phyloP scores from a whole-genome alignment of 2,797 vertebrate species.

The Coluber constrictor region DNA sequence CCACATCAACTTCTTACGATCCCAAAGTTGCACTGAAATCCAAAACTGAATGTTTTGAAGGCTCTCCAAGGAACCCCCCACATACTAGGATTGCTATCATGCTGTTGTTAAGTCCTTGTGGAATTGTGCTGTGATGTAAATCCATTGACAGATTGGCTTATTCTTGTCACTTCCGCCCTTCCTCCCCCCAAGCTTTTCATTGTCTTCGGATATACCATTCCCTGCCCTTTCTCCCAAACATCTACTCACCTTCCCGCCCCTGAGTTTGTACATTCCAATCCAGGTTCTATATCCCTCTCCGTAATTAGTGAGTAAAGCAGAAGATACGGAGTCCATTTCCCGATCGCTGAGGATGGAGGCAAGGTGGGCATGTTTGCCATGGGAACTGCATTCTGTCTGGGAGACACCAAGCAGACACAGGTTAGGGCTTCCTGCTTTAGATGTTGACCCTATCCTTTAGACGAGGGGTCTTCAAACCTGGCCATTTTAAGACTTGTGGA shows the following conservation, averaged over 20 bases:
- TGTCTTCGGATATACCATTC: too few relatives aligned
- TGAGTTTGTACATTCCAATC: background rate
- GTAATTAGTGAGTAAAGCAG: background rate
- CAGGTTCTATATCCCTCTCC: fast-evolving
- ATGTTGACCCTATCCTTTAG: background rate
- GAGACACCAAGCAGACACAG: background rate
- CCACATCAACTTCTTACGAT: too few relatives aligned
- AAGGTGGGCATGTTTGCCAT: background rate
- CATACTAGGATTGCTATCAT: background rate
- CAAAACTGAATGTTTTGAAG: background rate
- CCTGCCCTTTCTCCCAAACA: background rate
- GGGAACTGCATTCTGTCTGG: background rate
- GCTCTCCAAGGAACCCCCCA: background rate
- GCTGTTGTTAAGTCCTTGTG: background rate
- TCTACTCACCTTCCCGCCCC: background rate
- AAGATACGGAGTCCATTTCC: background rate
- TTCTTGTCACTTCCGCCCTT: too few relatives aligned
- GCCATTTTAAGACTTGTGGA: background rate
- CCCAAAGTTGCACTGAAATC: background rate
- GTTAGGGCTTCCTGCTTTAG: background rate
- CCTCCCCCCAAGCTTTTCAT: too few relatives aligned
- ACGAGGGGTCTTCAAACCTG: background rate
- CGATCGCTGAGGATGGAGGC: background rate
- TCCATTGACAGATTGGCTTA: too few relatives aligned
- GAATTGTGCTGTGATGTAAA: too few relatives aligned